phyloP scores from a whole-genome alignment of 1,140 invertebrate genomes.

The Drosophila tani region DNA sequence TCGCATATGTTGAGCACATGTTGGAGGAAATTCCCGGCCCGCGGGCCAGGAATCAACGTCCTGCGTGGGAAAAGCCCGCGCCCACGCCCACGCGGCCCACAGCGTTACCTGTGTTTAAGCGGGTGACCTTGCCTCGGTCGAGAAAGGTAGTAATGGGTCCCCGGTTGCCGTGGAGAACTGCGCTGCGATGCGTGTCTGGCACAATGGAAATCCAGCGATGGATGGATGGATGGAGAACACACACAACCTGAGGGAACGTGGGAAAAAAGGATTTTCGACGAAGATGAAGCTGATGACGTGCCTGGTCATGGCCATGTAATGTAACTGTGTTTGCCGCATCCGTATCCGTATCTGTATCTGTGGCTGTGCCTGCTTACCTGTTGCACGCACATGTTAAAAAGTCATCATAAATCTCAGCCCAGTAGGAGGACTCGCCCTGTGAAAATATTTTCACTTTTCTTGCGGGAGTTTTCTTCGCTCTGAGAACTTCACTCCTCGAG shows the following conservation, averaged over 20 bases:
- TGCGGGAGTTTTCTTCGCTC: conserved; percentile 18
- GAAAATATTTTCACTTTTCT: conserved; percentile 70
- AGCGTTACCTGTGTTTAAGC: conserved; percentile 35
- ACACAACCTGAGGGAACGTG: conserved; percentile 66
- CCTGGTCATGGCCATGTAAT: conserved; percentile 66
- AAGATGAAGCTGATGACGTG: conserved; percentile 55
- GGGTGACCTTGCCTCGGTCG: conserved; percentile 47
- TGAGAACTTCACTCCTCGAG: not conserved
- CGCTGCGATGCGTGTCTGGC: conserved; percentile 46
- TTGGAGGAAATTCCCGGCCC: conserved; percentile 49
- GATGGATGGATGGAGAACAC: conserved; percentile 12
- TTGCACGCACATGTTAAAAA: conserved; percentile 79
- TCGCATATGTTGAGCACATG: conserved; percentile 63
- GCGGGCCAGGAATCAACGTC: conserved; percentile 46
- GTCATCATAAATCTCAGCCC: conserved; percentile 80
- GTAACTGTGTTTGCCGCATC: conserved; percentile 29
- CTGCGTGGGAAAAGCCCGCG: conserved; percentile 51
- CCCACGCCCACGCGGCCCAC: conserved; percentile 47
- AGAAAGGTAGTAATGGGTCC: conserved; percentile 22
- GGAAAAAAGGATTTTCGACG: conserved; percentile 83
- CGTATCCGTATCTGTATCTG: conserved; percentile 50
- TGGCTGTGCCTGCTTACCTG: conserved; percentile 63
- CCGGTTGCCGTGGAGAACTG: conserved; percentile 30
- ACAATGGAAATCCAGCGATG: conserved; percentile 52
- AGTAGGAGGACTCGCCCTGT: conserved; percentile 17